Percentiles rank a stretch among this genome's conserved stretches.
Evolutionary conservation across 2,797 vertebrate genomes (phyloP).

Genomic region (Lutra lutra): DNA sequence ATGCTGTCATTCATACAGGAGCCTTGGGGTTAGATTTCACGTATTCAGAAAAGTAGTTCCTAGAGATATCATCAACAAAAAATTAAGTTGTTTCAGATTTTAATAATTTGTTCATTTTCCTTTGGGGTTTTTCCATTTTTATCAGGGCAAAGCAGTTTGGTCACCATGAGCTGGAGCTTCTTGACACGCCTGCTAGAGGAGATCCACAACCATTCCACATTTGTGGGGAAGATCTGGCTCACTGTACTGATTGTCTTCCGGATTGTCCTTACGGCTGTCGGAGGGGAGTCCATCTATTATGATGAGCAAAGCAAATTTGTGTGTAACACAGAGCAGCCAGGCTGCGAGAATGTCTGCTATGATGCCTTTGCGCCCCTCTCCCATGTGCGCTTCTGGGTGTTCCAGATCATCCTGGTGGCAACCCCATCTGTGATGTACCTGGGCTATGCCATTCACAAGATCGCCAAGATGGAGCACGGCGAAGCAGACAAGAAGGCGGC

Average conservation of each 20-base stretch:
- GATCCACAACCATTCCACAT: slow-evolving; percentile 99
- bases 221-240: slow-evolving; percentile 99
- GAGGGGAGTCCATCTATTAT: slow-evolving; percentile 99
- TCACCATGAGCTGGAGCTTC: slow-evolving; percentile 99
- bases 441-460: slow-evolving; percentile 97
- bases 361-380: slow-evolving; percentile 97
- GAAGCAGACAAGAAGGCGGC: slow-evolving; percentile 79
- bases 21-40: slow-evolving; percentile 16
- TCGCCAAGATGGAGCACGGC: slow-evolving; percentile 91
- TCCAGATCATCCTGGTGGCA: slow-evolving; percentile 97
- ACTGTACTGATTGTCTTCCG: slow-evolving; percentile 97
- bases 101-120: not conserved
- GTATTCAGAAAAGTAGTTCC: not conserved
- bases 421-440: slow-evolving; percentile 97
- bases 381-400: slow-evolving; percentile 98
- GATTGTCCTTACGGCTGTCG: slow-evolving; percentile 97
- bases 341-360: slow-evolving; percentile 99
- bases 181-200: slow-evolving; percentile 99
- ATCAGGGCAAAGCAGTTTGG: slow-evolving; percentile 78
- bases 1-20: not conserved
- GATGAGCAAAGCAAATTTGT: slow-evolving; percentile 99
- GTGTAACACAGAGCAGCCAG: slow-evolving; percentile 98
- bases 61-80: not conserved
- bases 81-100: not conserved
- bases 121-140: slow-evolving; percentile 17